These are phyloP conservation scores for Nesospiza acunhae DNA, from an alignment of 2,113 vertebrate species.

Conservation along the genomic window DNA sequence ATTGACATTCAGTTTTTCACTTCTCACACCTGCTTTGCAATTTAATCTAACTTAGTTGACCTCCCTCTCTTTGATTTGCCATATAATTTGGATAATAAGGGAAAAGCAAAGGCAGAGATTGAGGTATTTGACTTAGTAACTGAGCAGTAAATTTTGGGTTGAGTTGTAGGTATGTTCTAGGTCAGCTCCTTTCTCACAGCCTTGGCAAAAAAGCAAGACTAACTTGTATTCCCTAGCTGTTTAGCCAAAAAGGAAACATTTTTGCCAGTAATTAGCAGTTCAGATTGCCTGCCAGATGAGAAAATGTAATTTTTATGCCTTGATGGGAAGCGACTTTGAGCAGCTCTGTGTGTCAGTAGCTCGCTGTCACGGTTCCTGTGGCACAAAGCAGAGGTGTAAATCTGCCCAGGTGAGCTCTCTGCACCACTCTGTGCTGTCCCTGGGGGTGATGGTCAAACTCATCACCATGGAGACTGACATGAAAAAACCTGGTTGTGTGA, in stretches of 20 bases:
- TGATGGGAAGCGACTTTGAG: neutral
- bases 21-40: neutral
- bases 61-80: neutral
- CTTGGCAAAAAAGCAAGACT: neutral
- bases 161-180: neutral
- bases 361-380: neutral
- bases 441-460: neutral
- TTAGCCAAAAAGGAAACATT: neutral
- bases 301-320: neutral
- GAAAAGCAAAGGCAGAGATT: neutral
- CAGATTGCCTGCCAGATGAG: neutral
- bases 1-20: neutral
- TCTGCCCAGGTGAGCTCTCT: constrained; percentile 7
- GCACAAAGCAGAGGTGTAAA: neutral
- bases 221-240: neutral
- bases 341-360: neutral
- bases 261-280: constrained; percentile 24
- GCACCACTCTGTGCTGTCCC: neutral
- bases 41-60: neutral
- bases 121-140: neutral
- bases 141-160: neutral
- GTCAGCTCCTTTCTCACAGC: neutral
- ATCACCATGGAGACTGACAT: constrained; percentile 51
- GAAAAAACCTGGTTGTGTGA: neutral
- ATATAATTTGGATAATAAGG: neutral